phyloP scores from a whole-genome alignment of 2,797 vertebrate genomes.

The Gymnothorax javanicus region DNA sequence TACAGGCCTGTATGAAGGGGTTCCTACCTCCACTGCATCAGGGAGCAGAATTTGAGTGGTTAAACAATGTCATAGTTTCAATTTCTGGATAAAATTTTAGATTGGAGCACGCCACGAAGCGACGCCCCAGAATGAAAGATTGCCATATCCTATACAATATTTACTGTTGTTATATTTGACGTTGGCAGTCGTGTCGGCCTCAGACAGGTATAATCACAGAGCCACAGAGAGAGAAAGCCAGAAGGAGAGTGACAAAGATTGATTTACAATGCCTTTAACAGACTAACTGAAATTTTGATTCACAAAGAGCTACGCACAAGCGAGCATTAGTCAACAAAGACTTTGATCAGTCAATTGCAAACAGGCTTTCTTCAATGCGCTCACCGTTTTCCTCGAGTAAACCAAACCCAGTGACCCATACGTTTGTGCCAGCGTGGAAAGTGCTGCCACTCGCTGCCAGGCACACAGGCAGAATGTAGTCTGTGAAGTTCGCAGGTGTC shows the following conservation, averaged over 20 bases:
- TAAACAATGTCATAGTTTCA: neutral
- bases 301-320: neutral
- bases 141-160: too few relatives aligned
- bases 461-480: constrained; percentile 58
- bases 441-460: constrained; percentile 49
- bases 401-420: constrained; percentile 37
- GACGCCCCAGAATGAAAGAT: neutral
- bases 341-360: too few relatives aligned
- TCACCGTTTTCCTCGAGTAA: constrained; percentile 22
- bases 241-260: neutral
- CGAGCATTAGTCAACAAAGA: too few relatives aligned
- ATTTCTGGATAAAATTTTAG: neutral
- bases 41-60: neutral
- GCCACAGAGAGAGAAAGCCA: neutral
- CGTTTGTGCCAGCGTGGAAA: neutral
- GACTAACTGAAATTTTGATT: neutral
- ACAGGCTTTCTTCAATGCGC: neutral
- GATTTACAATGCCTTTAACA: neutral
- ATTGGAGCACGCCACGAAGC: too few relatives aligned
- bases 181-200: neutral
- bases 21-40: neutral
- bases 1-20: neutral
- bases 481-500: constrained; percentile 34
- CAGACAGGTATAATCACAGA: neutral
- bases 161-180: neutral